Evolutionary conservation across 2,113 vertebrate species (phyloP), one percentile per base, ranked within the genome.

Genomic region (Ramphastos sulfuratus): DNA sequence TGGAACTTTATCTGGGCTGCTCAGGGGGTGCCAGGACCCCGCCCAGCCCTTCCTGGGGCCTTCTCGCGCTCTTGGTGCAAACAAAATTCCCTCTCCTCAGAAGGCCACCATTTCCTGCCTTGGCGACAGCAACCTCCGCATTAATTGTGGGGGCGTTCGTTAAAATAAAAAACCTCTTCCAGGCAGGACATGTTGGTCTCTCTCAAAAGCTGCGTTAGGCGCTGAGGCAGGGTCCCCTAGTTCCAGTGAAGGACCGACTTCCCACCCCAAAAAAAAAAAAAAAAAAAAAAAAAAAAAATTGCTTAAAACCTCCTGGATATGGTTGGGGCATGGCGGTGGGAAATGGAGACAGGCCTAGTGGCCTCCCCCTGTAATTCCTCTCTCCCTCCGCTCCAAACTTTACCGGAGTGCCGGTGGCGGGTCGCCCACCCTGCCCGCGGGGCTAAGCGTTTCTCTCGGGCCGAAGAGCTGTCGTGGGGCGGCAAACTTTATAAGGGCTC

Each of bases 361-460:
- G 8, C 8, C 8, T 10, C 12, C 16, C 12, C 11, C 15, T 15
- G 3, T 12, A 13, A 17, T 64, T 58, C 30, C 31, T 8, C 54
- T 72, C 59, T n/a, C 92, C 58, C 16, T 37, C 48, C 72, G 4
- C 88, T 70, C 72, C 69, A 81, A 95, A 94, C 76, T 93, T 92
- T 10, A 17, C 80, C 31, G 72, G 30, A 12, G 60, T 8, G 15
- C 42, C 12, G 48, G 24, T 35, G 73, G 42, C 42, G 3, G 10
- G 24, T 80, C 20, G 2, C 64, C 64, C 67, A 14, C 74, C 16
- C 71, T 42, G 6, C 69, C 61, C 31, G 25, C 60, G 50, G 77
- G 13, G 7, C n/a, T 44, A 54, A n/a, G 14, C 63, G 19, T 14
- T 37, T 72, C 64, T 50, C 60, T 20, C 1, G 66, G 66, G 30